Evolutionary conservation across 2,113 vertebrate species (phyloP), one percentile per base, ranked within the genome.

Genomic region (Xenopus tropicalis): DNA sequence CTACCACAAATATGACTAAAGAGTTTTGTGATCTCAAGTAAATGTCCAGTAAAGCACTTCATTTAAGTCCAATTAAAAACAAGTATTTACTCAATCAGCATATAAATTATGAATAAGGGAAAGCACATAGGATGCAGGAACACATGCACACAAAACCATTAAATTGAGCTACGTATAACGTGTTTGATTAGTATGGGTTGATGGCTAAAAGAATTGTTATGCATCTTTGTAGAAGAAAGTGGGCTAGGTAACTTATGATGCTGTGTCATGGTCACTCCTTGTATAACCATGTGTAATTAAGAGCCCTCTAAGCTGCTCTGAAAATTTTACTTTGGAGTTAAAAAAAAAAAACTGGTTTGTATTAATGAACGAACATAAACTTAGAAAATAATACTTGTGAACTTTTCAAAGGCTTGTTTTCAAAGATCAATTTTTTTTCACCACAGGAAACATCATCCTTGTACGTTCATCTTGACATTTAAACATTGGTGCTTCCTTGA

Each of bases 401-500:
- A 69, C 73, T 76, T 76, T 54, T 37, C 43, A 63, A 16, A 63
- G 42, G 51, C 25, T 23, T 76, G 57, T 76, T 61, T 63, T 42
- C 23, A 75, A 52, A 58, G 23, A 68, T 37, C 57, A 63, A 19
- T 63, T 69, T 61, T 69, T 24, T 59, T 43, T 46, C 65, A 75
- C 58, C 48, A 63, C 66, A 62, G 58, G 57, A 69, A 63, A 61
- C 66, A 62, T 63, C 46, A 25, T 46, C 44, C 66, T 54, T 46
- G 66, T 54, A 75, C 61, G 66, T 63, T 75, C 57, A 42, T 61
- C 66, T 69, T 75, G 57, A 68, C 23, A 74, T 74, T 61, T 75
- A 20, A 73, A 74, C 59, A 57, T 14, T 12, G 54, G 22, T 24
- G 52, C 63, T 73, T 66, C 63, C 44, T 73, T 66, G 63, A 51